phyloP scores from a whole-genome alignment of 2,797 vertebrate genomes.

The Brotula barbata region DNA sequence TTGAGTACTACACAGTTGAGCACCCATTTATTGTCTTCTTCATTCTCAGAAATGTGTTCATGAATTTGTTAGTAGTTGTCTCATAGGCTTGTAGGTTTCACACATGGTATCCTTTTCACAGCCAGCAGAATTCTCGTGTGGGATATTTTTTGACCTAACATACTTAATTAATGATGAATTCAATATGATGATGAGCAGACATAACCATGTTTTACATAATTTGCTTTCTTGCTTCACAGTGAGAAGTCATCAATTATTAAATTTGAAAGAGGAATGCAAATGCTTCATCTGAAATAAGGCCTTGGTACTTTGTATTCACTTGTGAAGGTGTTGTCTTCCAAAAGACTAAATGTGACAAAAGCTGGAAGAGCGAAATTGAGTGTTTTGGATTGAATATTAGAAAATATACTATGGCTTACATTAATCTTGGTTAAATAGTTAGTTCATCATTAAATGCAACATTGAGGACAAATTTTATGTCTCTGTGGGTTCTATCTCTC shows the following conservation, averaged over 20 bases:
- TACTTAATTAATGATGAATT: conserved; percentile 73
- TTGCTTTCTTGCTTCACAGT: conserved; percentile 42
- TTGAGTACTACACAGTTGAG: conserved; percentile 24
- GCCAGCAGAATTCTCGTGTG: conserved; percentile 13
- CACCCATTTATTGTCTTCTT: conserved; percentile 29
- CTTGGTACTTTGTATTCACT: conserved; percentile 1
- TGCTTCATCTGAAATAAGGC: conserved; percentile 19
- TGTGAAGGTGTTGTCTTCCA: background rate
- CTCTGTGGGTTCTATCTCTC: too few relatives aligned
- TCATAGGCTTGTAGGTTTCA: conserved; percentile 42
- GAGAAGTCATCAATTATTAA: conserved; percentile 58
- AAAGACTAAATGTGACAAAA: too few relatives aligned
- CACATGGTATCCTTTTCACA: conserved; percentile 29
- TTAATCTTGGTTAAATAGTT: conserved; percentile 3
- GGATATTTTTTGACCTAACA: conserved; percentile 19
- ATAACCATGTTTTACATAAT: conserved; percentile 70
- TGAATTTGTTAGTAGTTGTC: conserved; percentile 56
- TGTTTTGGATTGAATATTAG: background rate
- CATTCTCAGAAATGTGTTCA: conserved; percentile 44
- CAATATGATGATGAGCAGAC: conserved; percentile 52
- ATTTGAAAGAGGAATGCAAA: conserved; percentile 38
- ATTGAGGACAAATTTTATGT: background rate
- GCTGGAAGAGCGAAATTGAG: background rate
- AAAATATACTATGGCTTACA: conserved; percentile 1
- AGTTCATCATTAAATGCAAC: conserved; percentile 1